phyloP scores from a whole-genome alignment of 2,888 invertebrate genomes.

The Hypolimnas misippus region DNA sequence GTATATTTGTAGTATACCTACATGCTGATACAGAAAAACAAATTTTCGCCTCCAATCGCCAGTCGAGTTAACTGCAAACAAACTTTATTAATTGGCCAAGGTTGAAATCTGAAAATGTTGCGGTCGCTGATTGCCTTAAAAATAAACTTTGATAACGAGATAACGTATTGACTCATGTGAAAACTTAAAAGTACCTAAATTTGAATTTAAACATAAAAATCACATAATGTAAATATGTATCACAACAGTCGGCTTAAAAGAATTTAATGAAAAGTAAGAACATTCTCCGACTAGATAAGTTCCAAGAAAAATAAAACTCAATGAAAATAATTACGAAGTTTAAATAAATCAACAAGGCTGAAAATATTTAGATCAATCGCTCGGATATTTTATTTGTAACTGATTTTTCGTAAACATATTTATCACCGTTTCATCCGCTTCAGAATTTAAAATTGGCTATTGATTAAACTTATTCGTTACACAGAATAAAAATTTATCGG shows the following conservation, averaged over 20 bases:
- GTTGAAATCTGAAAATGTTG: constrained; percentile 21
- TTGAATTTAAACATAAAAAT: too few species aligned
- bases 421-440: neutral
- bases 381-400: neutral
- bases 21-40: neutral
- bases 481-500: constrained; percentile 25
- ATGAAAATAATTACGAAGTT: neutral
- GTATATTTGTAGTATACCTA: too few species aligned
- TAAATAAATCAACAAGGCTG: neutral
- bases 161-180: neutral
- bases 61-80: constrained; percentile 14
- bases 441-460: constrained; percentile 2
- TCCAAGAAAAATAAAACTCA: neutral
- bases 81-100: constrained; percentile 21
- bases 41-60: constrained; percentile 9
- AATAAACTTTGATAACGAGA: constrained; percentile 5
- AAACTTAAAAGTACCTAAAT: neutral
- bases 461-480: constrained; percentile 9
- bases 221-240: too few species aligned
- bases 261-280: too few species aligned
- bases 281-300: neutral
- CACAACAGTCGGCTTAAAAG: too few species aligned
- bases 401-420: neutral
- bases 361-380: neutral
- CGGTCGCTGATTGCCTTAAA: constrained; percentile 10